Evolutionary conservation across 2,797 vertebrate genomes (phyloP).

Genomic region (Odontamblyopus rebecca): DNA sequence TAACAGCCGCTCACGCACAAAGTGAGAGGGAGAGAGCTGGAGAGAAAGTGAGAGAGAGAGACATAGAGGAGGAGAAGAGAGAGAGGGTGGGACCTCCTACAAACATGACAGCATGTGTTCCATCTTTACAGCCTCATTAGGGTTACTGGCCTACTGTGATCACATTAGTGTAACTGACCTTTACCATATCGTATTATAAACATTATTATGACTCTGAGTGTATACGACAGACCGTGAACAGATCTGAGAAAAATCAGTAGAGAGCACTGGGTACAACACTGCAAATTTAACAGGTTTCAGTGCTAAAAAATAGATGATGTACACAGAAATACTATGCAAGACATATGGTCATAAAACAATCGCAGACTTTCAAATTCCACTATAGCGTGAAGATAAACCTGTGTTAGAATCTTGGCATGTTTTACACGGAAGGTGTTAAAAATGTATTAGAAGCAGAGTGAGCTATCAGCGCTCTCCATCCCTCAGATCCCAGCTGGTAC

Average conservation of each 20-base stretch:
- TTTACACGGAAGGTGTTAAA: constrained; percentile 69
- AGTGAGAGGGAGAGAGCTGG: constrained; percentile 49
- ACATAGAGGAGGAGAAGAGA: constrained; percentile 44
- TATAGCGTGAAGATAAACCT: constrained; percentile 55
- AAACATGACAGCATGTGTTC: constrained; percentile 73
- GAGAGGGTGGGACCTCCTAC: constrained; percentile 67
- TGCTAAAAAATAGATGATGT: constrained; percentile 41
- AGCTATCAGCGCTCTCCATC: constrained; percentile 73
- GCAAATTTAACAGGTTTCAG: constrained; percentile 29
- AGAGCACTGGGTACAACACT: background rate
- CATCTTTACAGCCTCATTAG: constrained; percentile 66
- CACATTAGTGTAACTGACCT: constrained; percentile 32
- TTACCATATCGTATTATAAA: constrained; percentile 12
- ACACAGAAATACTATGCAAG: constrained; percentile 46
- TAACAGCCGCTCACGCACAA: constrained; percentile 66
- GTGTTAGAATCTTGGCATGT: constrained; percentile 60
- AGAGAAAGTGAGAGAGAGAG: constrained; percentile 36
- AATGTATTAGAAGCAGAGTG: constrained; percentile 73
- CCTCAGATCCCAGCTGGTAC: constrained; percentile 77
- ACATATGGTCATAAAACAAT: constrained; percentile 52
- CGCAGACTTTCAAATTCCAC: constrained; percentile 58
- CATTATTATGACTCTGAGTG: background rate
- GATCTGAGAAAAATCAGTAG: background rate
- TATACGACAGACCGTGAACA: constrained; percentile 1
- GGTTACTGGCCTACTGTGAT: constrained; percentile 56